phyloP scores from a whole-genome alignment of 2,888 invertebrate species.

The Drosophila yooni region DNA sequence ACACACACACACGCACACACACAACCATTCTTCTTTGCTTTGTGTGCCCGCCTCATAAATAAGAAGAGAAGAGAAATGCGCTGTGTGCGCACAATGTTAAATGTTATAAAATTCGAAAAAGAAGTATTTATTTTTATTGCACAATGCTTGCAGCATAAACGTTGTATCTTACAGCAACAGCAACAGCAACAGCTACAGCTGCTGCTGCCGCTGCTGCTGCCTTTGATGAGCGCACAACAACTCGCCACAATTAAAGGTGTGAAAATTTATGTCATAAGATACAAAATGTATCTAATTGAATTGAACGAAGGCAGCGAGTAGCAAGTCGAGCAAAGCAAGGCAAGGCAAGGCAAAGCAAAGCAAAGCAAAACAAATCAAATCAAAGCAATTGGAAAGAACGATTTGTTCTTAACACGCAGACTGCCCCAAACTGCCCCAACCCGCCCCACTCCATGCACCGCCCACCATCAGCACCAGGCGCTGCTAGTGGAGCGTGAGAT shows the following conservation, averaged over 20 bases:
- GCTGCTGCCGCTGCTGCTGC: conserved; percentile 6
- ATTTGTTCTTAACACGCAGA: conserved; percentile 75
- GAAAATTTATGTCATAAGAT: conserved; percentile 81
- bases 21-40: conserved; percentile 36
- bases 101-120: conserved; percentile 73
- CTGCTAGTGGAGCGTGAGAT: conserved; percentile 69
- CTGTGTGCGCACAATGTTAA: conserved; percentile 70
- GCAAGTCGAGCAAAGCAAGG: neutral
- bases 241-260: conserved; percentile 64
- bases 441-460: too few relatives aligned
- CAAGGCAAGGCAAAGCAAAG: neutral
- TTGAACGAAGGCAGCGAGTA: conserved; percentile 64
- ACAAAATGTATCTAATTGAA: conserved; percentile 82
- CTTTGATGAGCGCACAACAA: conserved; percentile 16
- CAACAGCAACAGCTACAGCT: conserved; percentile 21
- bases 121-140: conserved; percentile 77
- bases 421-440: neutral
- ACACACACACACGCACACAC: conserved; percentile 29
- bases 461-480: conserved; percentile 7
- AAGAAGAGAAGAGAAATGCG: conserved; percentile 52
- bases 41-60: conserved; percentile 69
- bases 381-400: conserved; percentile 40
- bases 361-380: neutral
- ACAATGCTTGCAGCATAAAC: conserved; percentile 60
- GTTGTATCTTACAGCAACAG: conserved; percentile 45